Conservation (phyloP, 2,888 invertebrate species). For the Parelbella ahira region DNA sequence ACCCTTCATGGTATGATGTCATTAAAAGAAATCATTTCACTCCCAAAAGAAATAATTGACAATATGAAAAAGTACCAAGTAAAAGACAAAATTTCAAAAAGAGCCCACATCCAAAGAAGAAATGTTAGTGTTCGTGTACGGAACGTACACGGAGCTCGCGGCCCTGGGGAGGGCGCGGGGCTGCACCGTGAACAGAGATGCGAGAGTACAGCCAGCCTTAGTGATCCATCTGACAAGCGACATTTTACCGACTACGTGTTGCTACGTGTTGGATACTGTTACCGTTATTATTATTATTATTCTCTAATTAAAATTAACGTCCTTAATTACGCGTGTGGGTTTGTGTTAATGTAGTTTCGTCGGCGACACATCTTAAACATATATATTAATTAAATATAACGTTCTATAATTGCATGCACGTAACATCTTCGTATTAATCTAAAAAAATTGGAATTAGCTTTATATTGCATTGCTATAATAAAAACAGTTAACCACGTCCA, state of each 20-base stretch:
- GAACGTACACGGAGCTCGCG: slow-evolving; percentile 41
- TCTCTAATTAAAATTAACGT: slow-evolving; percentile 42
- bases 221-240: slow-evolving; percentile 22
- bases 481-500: slow-evolving; percentile 4
- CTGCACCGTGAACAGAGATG: slow-evolving; percentile 30
- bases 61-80: slow-evolving; percentile 44
- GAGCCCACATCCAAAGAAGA: slow-evolving; percentile 71
- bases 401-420: slow-evolving; percentile 17
- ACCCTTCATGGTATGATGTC: slow-evolving; percentile 36
- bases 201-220: slow-evolving; percentile 11
- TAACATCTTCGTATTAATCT: slow-evolving; percentile 15
- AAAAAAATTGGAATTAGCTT: slow-evolving; percentile 20
- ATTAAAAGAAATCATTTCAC: slow-evolving; percentile 72
- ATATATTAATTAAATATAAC: slow-evolving; percentile 8
- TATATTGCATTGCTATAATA: slow-evolving; percentile 18
- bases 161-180: slow-evolving; percentile 51
- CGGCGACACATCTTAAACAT: slow-evolving; percentile 30
- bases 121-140: slow-evolving; percentile 49
- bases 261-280: neutral
- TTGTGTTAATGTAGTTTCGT: slow-evolving; percentile 72
- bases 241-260: too few relatives aligned
- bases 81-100: slow-evolving; percentile 55
- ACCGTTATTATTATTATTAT: slow-evolving; percentile 23
- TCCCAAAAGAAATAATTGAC: slow-evolving; percentile 37
- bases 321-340: slow-evolving; percentile 67